Conservation (phyloP, 1,140 invertebrate species). For the Penaeus indicus region DNA sequence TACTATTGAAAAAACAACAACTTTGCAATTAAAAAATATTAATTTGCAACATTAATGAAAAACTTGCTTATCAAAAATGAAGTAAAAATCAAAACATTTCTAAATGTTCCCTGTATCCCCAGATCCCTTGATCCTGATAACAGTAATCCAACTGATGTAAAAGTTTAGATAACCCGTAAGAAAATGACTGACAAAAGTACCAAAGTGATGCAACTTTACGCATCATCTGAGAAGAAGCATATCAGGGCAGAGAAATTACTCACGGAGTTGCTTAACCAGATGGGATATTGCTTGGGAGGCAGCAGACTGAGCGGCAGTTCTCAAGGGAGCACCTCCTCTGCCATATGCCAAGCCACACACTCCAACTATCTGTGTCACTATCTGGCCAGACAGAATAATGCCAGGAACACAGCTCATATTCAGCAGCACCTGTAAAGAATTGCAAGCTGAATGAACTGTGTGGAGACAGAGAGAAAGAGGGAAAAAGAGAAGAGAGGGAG, state of each 20-base stretch:
- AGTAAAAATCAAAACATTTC: no score
- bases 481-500: no score
- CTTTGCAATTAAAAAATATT: no score
- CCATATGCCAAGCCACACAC: slow-evolving; percentile 83
- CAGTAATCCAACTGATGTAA: neutral
- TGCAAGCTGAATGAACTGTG: slow-evolving; percentile 31
- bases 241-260: slow-evolving; percentile 53
- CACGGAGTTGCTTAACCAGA: slow-evolving; percentile 84
- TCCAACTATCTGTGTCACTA: slow-evolving; percentile 83
- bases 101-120: no score
- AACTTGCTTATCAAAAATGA: no score
- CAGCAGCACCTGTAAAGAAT: slow-evolving; percentile 79
- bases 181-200: neutral
- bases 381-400: slow-evolving; percentile 85
- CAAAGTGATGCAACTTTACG: neutral
- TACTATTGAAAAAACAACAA: no score
- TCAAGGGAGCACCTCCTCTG: slow-evolving; percentile 81
- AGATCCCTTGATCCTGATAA: neutral
- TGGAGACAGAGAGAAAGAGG: neutral
- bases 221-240: neutral
- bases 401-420: slow-evolving; percentile 85
- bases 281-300: slow-evolving; percentile 85
- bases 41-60: no score
- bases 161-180: neutral
- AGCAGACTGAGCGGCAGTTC: slow-evolving; percentile 85